Evolutionary conservation across 2,113 vertebrate species (phyloP).

Genomic region (Ictalurus furcatus): DNA sequence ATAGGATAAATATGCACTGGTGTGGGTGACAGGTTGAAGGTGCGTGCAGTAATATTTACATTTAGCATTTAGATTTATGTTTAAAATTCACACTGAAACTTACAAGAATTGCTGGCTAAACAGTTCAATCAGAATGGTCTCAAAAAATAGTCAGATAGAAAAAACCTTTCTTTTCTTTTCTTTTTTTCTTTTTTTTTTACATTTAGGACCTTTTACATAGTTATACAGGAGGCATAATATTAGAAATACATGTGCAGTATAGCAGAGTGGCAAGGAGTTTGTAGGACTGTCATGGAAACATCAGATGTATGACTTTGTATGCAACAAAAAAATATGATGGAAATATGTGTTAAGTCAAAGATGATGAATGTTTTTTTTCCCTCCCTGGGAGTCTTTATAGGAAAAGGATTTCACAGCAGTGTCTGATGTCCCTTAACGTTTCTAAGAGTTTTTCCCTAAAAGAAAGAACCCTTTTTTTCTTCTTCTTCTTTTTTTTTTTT

Average conservation of each 20-base stretch:
- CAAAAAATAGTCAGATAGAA: not conserved
- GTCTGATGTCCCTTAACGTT: not conserved
- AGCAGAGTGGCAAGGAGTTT: not conserved
- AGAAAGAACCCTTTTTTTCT: not conserved
- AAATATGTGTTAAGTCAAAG: not conserved
- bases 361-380: not conserved
- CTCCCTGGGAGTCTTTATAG: not conserved
- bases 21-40: not conserved
- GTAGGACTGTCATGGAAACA: not conserved
- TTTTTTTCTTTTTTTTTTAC: not conserved
- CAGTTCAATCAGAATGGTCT: not conserved
- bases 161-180: not conserved
- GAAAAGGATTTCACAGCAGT: not conserved
- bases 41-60: not conserved
- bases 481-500: no score
- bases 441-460: no score
- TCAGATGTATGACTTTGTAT: not conserved
- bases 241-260: not conserved
- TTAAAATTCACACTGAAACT: not conserved
- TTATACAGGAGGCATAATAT: not conserved
- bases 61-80: not conserved
- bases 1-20: not conserved
- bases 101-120: not conserved
- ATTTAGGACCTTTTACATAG: no score
- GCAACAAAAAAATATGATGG: not conserved